phyloP scores from a whole-genome alignment of 2,888 invertebrate genomes.

The Muscina levida region DNA sequence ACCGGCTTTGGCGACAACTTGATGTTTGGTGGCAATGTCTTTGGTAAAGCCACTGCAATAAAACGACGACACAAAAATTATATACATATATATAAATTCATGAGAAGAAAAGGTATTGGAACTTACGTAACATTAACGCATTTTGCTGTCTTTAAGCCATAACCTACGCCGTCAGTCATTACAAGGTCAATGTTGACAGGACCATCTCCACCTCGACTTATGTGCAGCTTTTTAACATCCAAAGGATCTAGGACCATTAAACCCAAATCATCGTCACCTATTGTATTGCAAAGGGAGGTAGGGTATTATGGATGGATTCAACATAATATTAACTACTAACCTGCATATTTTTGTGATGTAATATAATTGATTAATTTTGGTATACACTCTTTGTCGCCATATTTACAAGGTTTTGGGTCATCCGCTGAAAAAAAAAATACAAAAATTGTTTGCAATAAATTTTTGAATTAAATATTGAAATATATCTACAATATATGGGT shows the following conservation, averaged over 20 bases:
- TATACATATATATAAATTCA: no score
- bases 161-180: conserved; percentile 60
- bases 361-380: conserved; percentile 52
- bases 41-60: conserved; percentile 68
- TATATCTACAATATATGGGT: no score
- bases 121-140: conserved; percentile 61
- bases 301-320: not conserved
- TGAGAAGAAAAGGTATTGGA: not conserved
- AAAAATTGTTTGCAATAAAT: no score
- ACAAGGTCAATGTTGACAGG: conserved; percentile 70
- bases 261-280: conserved; percentile 65
- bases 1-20: conserved; percentile 52
- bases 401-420: conserved; percentile 63
- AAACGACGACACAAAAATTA: not conserved
- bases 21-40: conserved; percentile 62
- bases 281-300: not conserved
- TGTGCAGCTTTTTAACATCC: conserved; percentile 55
- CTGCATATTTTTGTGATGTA: not conserved
- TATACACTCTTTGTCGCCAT: conserved; percentile 64
- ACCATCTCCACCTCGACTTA: conserved; percentile 68
- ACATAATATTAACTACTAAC: not conserved
- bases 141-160: conserved; percentile 49
- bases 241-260: conserved; percentile 66
- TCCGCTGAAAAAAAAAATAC: conserved; percentile 48
- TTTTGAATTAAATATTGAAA: no score